A percentile compares a stretch with the other conserved stretches of the same genome.
phyloP scores from a whole-genome alignment of 2,888 invertebrate species.

The Volucella zonaria region DNA sequence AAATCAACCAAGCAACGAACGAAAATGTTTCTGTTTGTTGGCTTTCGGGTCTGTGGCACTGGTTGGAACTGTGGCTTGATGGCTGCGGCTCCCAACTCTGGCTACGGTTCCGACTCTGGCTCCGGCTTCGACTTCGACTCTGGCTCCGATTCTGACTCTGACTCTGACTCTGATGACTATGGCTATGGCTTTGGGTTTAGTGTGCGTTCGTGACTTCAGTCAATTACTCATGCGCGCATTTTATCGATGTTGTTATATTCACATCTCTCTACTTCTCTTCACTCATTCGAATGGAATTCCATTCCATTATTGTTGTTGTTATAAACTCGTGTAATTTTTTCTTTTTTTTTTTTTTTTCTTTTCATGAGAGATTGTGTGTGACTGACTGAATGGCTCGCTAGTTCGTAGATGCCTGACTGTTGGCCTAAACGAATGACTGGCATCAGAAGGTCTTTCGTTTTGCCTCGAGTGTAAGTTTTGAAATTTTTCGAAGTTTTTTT shows the following conservation, averaged over 20 bases:
- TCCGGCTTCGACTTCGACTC: too few species aligned
- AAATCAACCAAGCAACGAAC: constrained; percentile 57
- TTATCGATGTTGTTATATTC: constrained; percentile 65
- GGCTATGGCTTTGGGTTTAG: constrained; percentile 24
- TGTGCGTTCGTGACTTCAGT: constrained; percentile 72
- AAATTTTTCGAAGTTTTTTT: constrained; percentile 40
- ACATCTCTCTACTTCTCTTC: constrained; percentile 21
- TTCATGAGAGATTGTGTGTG: constrained; percentile 42
- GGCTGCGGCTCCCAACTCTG: too few species aligned
- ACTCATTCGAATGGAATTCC: constrained; percentile 65
- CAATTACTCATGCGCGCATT: constrained; percentile 73
- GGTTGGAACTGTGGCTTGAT: neutral
- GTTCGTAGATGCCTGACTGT: constrained; percentile 16
- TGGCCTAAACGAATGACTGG: constrained; percentile 62
- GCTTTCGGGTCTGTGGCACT: neutral
- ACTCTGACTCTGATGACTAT: too few species aligned
- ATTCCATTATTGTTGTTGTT: constrained; percentile 56
- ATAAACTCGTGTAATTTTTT: too few species aligned
- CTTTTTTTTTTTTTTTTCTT: constrained; percentile 1
- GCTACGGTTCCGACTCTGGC: too few species aligned
- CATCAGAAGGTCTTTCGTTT: constrained; percentile 68
- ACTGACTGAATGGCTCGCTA: constrained; percentile 47
- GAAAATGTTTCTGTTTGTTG: constrained; percentile 53
- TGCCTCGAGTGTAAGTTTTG: constrained; percentile 66
- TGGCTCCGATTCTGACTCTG: too few species aligned